These are phyloP conservation scores for Diaprepes abbreviatus DNA, from an alignment of 2,888 invertebrate genomes.

Conservation along the genomic window DNA sequence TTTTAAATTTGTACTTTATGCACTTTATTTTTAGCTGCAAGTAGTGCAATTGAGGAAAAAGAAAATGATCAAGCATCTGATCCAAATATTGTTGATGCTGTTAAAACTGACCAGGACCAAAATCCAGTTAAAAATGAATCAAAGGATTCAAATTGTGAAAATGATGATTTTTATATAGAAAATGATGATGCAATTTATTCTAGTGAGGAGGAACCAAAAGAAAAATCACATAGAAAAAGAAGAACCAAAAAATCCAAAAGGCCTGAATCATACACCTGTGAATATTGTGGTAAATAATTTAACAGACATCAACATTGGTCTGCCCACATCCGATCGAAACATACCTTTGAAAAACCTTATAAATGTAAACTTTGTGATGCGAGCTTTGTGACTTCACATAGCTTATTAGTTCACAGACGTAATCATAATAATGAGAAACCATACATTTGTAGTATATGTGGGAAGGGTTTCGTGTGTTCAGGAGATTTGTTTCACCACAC, in stretches of 20 bases:
- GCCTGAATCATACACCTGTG: conserved; percentile 54
- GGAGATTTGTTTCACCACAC: conserved; percentile 57
- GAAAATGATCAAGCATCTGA: conserved; percentile 18
- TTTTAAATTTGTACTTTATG: no score
- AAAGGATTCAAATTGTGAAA: conserved; percentile 15
- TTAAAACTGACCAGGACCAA: background rate
- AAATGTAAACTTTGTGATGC: conserved; percentile 57
- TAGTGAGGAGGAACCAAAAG: conserved; percentile 47
- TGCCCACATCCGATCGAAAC: conserved; percentile 57
- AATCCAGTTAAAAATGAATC: conserved; percentile 22
- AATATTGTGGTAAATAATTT: conserved; percentile 57
- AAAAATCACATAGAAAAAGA: conserved; percentile 29
- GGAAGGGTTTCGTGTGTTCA: conserved; percentile 63
- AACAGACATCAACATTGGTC: conserved; percentile 57
- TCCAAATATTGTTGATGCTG: conserved; percentile 5
- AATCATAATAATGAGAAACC: conserved; percentile 57
- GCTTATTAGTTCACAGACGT: conserved; percentile 56
- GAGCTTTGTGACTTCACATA: conserved; percentile 56
- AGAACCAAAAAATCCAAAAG: conserved; percentile 42
- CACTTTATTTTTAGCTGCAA: conserved; percentile 16
- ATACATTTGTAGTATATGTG: conserved; percentile 56
- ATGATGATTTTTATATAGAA: conserved; percentile 30
- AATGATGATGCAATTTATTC: conserved; percentile 27
- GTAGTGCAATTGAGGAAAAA: background rate
- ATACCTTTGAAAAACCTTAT: conserved; percentile 59